Base-by-base conservation (phyloP, 2,888 invertebrate genomes). In the Napeogenes inachia region DNA sequence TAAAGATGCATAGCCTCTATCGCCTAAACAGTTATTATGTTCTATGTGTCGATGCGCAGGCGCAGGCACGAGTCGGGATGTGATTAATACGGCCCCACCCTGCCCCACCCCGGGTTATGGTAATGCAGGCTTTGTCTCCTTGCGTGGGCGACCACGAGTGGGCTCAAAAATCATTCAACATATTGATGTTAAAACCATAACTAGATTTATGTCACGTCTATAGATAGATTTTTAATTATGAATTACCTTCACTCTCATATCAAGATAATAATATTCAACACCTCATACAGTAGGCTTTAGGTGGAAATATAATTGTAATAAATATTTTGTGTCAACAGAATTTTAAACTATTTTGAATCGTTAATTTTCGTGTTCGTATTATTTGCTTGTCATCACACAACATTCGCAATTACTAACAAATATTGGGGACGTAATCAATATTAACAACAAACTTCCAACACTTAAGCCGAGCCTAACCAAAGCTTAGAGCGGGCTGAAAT, bases 31-130 rank as follows among this genome's bases (percentile, higher is more conserved):
- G n/a, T 38, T 33, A 42, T 54, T 61, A 59, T 57, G 58, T 42
- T 35, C 50, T 45, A 53, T 46, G 46, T 62, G 58, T 64, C 56
- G 55, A 59, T 72, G 75, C 74, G 74, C 76, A 72, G 70, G 73
- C 76, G 75, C 77, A 73, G 75, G 82, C 81, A 78, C 81, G 82
- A 74, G 81, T 75, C 75, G 75, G 71, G 78, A 77, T 75, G 76
- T 82, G 82, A 86, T 84, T 82, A 83, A 84, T 80, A 77, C 77
- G 69, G 69, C 78, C 83, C 79, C 82, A 78, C 82, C 82, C 80
- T 74, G 66, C 73, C 73, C 75, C 77, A 75, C 79, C 80, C 80
- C 50, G 50, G 50, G 50, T 75, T 82, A 85, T 85, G 84, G 75
- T 80, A 84, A 84, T 85, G 75, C 73, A 69, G 65, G 68, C 75